These are phyloP conservation scores for Diglossa brunneiventris DNA, from an alignment of 2,113 vertebrate species.

Conservation along the genomic window DNA sequence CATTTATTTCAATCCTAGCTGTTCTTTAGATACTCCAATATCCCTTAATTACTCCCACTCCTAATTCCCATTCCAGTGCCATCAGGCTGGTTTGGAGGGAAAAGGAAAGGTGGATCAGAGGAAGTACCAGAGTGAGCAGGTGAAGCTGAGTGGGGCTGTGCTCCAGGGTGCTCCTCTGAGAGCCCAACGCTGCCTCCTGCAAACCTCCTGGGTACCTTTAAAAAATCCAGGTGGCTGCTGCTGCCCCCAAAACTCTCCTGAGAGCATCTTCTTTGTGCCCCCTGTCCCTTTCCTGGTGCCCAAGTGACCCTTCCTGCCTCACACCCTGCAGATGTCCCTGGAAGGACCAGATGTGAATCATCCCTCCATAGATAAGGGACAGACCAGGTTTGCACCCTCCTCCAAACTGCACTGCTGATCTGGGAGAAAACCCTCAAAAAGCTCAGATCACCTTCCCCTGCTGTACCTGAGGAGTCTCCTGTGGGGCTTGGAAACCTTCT, in stretches of 20 bases:
- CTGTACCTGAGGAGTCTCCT: not conserved
- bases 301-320: not conserved
- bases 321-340: not conserved
- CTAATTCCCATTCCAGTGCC: not conserved
- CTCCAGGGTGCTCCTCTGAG: not conserved
- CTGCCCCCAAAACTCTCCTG: not conserved
- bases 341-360: not conserved
- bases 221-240: not conserved
- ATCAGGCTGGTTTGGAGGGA: not conserved
- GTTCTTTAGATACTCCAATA: not conserved
- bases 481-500: not conserved
- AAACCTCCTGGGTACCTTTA: not conserved
- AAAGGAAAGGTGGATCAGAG: not conserved
- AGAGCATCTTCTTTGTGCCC: not conserved
- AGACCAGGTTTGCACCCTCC: not conserved
- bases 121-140: not conserved
- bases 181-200: not conserved
- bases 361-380: rapidly evolving
- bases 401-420: not conserved
- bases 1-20: not conserved
- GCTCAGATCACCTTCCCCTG: not conserved
- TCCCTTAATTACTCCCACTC: not conserved
- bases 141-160: not conserved
- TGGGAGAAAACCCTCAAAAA: not conserved
- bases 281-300: not conserved